A percentile compares a stretch with the other conserved stretches of the same genome.
phyloP scores from a whole-genome alignment of 2,113 vertebrate genomes.

The Brachyistius frenatus region DNA sequence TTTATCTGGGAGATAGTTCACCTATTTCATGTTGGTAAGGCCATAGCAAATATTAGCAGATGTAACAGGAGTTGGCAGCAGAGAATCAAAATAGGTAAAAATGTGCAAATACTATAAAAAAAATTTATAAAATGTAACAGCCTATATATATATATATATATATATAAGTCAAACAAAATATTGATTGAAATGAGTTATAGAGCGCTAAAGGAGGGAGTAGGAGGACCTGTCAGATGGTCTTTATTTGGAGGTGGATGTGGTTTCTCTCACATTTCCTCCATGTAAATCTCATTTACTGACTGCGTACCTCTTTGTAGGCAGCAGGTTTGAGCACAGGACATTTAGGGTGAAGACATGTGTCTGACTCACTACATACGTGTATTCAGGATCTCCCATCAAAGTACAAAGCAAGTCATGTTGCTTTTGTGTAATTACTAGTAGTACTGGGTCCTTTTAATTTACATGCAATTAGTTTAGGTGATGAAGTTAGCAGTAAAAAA shows the following conservation, averaged over 20 bases:
- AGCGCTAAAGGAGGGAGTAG: neutral
- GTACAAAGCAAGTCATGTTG: neutral
- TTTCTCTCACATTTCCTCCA: conserved; percentile 34
- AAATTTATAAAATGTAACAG: neutral
- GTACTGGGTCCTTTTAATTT: neutral
- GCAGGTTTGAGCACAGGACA: conserved; percentile 11
- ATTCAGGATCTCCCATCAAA: conserved; percentile 21
- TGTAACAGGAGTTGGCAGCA: neutral
- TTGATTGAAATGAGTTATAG: neutral
- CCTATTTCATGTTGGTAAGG: neutral
- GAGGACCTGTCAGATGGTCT: conserved; percentile 1
- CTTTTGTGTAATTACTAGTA: neutral
- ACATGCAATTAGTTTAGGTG: neutral
- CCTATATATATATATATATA: neutral
- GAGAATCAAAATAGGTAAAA: neutral
- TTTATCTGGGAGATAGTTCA: neutral
- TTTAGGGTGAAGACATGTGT: neutral
- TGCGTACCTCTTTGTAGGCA: conserved; percentile 22
- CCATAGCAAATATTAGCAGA: no score
- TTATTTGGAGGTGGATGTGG: conserved; percentile 14
- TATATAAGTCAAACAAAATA: neutral
- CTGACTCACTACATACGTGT: neutral
- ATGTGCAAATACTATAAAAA: neutral
- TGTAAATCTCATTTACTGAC: conserved; percentile 55
- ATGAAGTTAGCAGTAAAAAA: neutral